phyloP scores from a whole-genome alignment of 2,113 vertebrate species.

The Probosciger aterrimus region DNA sequence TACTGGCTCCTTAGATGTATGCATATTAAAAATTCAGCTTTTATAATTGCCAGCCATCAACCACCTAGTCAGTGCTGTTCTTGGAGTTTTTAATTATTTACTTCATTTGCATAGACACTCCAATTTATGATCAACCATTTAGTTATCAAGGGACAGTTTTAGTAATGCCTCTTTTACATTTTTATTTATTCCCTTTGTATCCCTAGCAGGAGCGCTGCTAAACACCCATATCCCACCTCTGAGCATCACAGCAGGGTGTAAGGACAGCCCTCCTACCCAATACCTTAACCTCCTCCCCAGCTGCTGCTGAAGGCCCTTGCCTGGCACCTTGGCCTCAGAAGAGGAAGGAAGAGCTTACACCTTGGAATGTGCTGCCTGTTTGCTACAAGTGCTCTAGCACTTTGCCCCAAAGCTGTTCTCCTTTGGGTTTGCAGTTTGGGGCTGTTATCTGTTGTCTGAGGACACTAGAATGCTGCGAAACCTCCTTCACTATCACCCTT shows the following conservation, averaged over 20 bases:
- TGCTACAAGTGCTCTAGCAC: not conserved
- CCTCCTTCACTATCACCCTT: accelerated
- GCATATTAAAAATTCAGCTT: conserved; percentile 81
- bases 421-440: not conserved
- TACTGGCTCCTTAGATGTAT: conserved; percentile 79
- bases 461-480: accelerated
- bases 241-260: accelerated
- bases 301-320: not conserved
- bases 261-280: not conserved
- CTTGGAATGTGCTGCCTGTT: accelerated
- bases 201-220: not conserved
- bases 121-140: conserved; percentile 79
- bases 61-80: conserved; percentile 79
- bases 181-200: conserved; percentile 71
- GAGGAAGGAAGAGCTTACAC: not conserved
- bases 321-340: not conserved
- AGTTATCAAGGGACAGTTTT: conserved; percentile 76
- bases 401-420: not conserved
- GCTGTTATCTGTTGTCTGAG: not conserved
- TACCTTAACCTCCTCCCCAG: not conserved
- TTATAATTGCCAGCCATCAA: conserved; percentile 84
- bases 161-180: conserved; percentile 69
- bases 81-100: conserved; percentile 84
- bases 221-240: not conserved
- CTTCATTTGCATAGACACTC: conserved; percentile 83